Base-by-base conservation (phyloP, 2,888 invertebrate genomes). In the Caenorhabditis sp. region DNA sequence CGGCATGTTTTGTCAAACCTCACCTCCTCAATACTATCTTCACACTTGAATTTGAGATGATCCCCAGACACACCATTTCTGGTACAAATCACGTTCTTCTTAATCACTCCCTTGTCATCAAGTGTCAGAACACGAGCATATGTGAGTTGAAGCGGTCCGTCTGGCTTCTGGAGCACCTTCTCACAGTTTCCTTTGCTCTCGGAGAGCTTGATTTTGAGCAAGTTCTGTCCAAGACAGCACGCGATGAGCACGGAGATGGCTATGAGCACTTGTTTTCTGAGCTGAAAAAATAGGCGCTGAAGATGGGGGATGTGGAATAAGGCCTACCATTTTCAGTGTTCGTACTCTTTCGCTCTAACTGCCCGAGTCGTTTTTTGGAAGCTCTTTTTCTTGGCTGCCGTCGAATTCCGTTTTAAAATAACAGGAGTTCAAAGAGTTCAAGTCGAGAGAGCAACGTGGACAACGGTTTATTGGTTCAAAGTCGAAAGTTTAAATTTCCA, bases 251-350 rank as follows among this genome's bases (percentile, higher is more conserved):
- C 5, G 19, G 10, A 19, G 19, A n/a, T 47, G 47, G 19, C 19
- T 7, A 47, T 47, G 47, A 47, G 47, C 47, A 47, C 47, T 47
- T 47, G 47, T 47, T 47, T 47, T 19, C 47, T 19, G 47, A 47
- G 47, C 47, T 47, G 47, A 5, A 47, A 47, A 8, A 3, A 19
- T 47, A n/a, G 16, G 44, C 4, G 6, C 19, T n/a, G 3, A 4
- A 7, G 5, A n/a, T 19, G 4, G 1, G 47, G 19, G 7, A 47
- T 16, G 10, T 19, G 2, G 19, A 2, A 12, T 19, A 47, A 19
- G n/a, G n/a, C 47, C 19, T 7, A 47, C 47, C 47, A 47, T 47
- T 47, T 47, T 47, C 47, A 47, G 47, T 47, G 47, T 47, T 47
- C 47, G 47, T 19, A 47, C 47, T 47, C 47, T 19, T 47, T 10